Percentiles rank a stretch among this genome's conserved stretches.
phyloP scores from a whole-genome alignment of 2,113 vertebrate species.

The Apteryx owenii region DNA sequence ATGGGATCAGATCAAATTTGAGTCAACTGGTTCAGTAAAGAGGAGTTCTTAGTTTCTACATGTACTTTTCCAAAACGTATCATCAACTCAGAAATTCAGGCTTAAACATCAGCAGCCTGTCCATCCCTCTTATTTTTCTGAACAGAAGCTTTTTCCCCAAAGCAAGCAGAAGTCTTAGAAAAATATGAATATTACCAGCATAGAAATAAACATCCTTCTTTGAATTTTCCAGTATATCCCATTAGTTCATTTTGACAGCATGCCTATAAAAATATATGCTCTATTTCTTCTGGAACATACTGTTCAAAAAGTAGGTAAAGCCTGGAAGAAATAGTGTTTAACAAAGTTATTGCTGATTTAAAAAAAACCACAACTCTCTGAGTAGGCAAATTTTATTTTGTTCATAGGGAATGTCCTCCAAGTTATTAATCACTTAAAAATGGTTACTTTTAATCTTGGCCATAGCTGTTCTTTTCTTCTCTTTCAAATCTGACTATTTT shows the following conservation, averaged over 20 bases:
- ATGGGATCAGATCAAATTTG: background rate
- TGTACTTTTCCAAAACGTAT: background rate
- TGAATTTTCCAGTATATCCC: slow-evolving; percentile 12
- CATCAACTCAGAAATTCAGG: background rate
- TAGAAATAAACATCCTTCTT: background rate
- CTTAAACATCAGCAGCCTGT: background rate
- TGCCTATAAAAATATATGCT: slow-evolving; percentile 50
- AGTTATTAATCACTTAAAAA: background rate
- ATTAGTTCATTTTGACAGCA: slow-evolving; percentile 49
- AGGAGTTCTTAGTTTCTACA: background rate
- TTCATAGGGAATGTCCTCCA: background rate
- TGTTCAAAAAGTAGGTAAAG: slow-evolving; percentile 36
- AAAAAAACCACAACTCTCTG: background rate
- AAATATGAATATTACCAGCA: background rate
- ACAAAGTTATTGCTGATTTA: background rate
- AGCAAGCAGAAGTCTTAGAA: background rate
- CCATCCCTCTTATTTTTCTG: background rate
- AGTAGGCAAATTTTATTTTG: background rate
- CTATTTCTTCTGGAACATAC: slow-evolving; percentile 47
- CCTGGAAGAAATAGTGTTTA: slow-evolving; percentile 4
- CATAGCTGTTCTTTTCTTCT: background rate
- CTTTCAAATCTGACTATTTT: background rate
- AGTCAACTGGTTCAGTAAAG: slow-evolving; percentile 20
- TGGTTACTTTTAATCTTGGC: background rate
- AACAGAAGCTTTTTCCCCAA: background rate